A percentile compares a stretch with the other conserved stretches of the same genome.
Conservation (phyloP, 2,888 invertebrate species). For the Diloba caeruleocephala region DNA sequence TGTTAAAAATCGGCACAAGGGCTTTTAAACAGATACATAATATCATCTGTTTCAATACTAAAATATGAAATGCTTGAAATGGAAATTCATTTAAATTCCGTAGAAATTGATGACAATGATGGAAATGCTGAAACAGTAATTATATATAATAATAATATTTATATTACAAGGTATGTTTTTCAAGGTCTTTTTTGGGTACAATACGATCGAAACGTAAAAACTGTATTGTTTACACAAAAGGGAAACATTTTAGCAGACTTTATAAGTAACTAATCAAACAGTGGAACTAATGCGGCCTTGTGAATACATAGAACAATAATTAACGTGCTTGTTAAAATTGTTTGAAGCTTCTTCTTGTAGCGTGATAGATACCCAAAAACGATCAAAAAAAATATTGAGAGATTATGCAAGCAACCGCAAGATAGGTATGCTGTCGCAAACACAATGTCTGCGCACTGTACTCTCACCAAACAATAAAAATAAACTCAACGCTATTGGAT, state of each 20-base stretch:
- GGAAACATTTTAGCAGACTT: slow-evolving; percentile 14
- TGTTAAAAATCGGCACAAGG: slow-evolving; percentile 29
- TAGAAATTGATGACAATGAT: slow-evolving; percentile 22
- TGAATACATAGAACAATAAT: slow-evolving; percentile 7
- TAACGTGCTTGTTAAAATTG: neutral
- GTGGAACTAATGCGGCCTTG: slow-evolving; percentile 6
- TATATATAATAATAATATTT: slow-evolving; percentile 26
- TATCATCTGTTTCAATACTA: slow-evolving; percentile 34
- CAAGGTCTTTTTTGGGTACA: slow-evolving; percentile 43
- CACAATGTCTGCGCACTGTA: slow-evolving; percentile 15
- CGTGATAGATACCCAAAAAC: slow-evolving; percentile 17
- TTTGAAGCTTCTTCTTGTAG: slow-evolving; percentile 9
- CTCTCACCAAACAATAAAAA: slow-evolving; percentile 45
- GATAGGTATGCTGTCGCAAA: slow-evolving; percentile 33
- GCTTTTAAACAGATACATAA: slow-evolving; percentile 16
- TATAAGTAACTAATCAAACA: slow-evolving; percentile 10
- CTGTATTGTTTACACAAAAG: slow-evolving; percentile 22
- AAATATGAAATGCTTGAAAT: slow-evolving; percentile 24
- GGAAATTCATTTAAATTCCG: slow-evolving; percentile 42
- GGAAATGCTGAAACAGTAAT: slow-evolving; percentile 26
- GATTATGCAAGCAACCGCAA: slow-evolving; percentile 27
- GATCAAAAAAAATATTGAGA: slow-evolving; percentile 33
- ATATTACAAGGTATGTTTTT: slow-evolving; percentile 42
- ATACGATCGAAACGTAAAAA: slow-evolving; percentile 12
- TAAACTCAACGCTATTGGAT: slow-evolving; percentile 28